Evolutionary conservation across 2,113 vertebrate genomes (phyloP).

Genomic region (Gadus chalcogrammus): DNA sequence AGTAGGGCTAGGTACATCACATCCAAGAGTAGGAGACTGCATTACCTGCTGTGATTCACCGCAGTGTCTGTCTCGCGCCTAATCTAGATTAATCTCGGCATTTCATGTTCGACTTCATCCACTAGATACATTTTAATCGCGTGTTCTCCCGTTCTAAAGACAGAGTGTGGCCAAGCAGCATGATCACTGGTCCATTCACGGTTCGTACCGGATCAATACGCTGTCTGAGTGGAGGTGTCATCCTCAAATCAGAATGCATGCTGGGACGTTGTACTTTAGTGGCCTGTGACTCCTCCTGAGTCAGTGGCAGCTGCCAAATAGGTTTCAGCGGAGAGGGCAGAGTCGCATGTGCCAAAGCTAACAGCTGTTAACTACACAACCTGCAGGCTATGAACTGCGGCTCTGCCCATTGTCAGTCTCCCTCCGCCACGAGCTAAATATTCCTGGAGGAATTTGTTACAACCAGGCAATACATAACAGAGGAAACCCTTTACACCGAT

Average conservation of each 20-base stretch:
- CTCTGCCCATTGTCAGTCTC: constrained; percentile 83
- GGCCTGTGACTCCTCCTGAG: constrained; percentile 58
- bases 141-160: constrained; percentile 1
- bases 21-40: too few species aligned
- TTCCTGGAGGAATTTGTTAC: constrained; percentile 97
- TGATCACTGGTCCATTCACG: constrained; percentile 21
- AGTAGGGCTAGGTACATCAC: too few species aligned
- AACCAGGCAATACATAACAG: constrained; percentile 89
- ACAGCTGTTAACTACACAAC: constrained; percentile 79
- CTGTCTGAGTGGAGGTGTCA: constrained; percentile 50
- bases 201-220: constrained; percentile 47
- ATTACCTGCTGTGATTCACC: too few species aligned
- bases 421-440: constrained; percentile 82
- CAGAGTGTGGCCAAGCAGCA: constrained; percentile 33
- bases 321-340: constrained; percentile 67
- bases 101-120: not conserved
- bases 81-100: too few species aligned
- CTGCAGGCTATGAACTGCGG: constrained; percentile 70
- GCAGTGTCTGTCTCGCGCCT: too few species aligned
- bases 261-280: constrained; percentile 48
- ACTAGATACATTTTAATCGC: not conserved
- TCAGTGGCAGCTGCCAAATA: constrained; percentile 66
- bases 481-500: constrained; percentile 92
- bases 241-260: constrained; percentile 44
- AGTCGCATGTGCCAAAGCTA: constrained; percentile 72